Conservation (phyloP, 2,888 invertebrate species). For the Pseudococcus viburni region DNA sequence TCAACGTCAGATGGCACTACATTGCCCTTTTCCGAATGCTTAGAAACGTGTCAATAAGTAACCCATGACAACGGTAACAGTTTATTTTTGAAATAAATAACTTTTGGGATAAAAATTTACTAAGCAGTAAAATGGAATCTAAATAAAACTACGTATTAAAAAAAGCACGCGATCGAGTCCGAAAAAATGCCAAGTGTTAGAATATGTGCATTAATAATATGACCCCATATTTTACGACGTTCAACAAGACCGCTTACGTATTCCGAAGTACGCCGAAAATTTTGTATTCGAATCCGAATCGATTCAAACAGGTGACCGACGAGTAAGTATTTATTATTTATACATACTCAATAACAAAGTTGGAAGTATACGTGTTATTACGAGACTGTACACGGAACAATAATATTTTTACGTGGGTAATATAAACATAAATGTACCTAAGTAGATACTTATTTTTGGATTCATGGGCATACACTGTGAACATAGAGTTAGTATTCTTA, state of each 20-base stretch:
- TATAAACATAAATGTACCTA: background rate
- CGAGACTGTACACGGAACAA: background rate
- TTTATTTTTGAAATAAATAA: background rate
- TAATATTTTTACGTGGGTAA: background rate
- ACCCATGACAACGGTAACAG: conserved; percentile 54
- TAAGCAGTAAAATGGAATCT: background rate
- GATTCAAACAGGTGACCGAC: conserved; percentile 59
- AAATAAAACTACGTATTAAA: background rate
- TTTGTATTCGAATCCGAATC: conserved; percentile 61
- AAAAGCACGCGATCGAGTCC: conserved; percentile 21
- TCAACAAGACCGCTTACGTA: conserved; percentile 64
- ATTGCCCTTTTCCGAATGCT: background rate
- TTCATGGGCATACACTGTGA: no score
- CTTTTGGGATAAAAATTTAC: background rate
- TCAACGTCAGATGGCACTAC: background rate
- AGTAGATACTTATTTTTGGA: no score
- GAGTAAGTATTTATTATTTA: conserved; percentile 58
- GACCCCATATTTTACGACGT: conserved; percentile 63
- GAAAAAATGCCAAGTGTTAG: background rate
- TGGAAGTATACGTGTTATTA: conserved; percentile 27
- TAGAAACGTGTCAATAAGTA: conserved; percentile 41
- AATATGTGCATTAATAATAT: conserved; percentile 58
- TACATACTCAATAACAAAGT: conserved; percentile 23
- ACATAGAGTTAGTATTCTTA: no score
- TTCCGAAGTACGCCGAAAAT: conserved; percentile 66